These are phyloP conservation scores for Lamellibrachia columna DNA, from an alignment of 2,888 invertebrate species.

Conservation along the genomic window DNA sequence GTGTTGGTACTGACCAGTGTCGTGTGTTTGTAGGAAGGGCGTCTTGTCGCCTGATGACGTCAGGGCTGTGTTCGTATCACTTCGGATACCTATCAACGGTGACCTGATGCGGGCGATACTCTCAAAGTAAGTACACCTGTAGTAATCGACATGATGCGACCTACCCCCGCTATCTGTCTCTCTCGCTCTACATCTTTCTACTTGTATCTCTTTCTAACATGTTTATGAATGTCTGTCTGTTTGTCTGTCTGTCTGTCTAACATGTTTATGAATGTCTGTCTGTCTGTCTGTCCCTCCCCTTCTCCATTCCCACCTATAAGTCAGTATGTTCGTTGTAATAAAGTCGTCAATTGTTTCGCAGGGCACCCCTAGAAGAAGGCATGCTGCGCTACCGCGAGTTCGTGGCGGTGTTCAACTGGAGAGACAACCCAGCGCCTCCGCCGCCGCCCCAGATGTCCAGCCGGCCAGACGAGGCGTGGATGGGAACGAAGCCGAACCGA, in stretches of 20 bases:
- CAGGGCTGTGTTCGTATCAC: constrained; percentile 54
- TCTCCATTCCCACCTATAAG: background rate
- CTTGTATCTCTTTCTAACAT: background rate
- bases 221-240: constrained; percentile 19
- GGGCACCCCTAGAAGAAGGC: constrained; percentile 44
- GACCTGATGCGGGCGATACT: constrained; percentile 59
- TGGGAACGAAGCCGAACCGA: constrained; percentile 19
- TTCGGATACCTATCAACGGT: constrained; percentile 59
- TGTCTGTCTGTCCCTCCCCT: background rate
- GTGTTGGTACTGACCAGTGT: background rate
- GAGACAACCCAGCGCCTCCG: constrained; percentile 56
- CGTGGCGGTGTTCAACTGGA: constrained; percentile 60
- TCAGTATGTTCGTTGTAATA: background rate
- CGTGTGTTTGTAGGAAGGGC: constrained; percentile 51
- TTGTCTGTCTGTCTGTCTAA: background rate
- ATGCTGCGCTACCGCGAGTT: constrained; percentile 53
- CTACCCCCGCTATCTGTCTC: too few relatives aligned
- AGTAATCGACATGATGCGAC: too few relatives aligned
- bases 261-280: too few relatives aligned
- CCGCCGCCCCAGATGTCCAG: constrained; percentile 25
- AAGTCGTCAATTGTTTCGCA: background rate
- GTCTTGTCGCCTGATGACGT: constrained; percentile 50
- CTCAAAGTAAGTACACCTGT: constrained; percentile 48
- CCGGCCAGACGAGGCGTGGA: constrained; percentile 30
- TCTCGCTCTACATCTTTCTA: too few relatives aligned